Evolutionary conservation across 1,140 invertebrate genomes (phyloP).

Genomic region (Nephila pilipes): DNA sequence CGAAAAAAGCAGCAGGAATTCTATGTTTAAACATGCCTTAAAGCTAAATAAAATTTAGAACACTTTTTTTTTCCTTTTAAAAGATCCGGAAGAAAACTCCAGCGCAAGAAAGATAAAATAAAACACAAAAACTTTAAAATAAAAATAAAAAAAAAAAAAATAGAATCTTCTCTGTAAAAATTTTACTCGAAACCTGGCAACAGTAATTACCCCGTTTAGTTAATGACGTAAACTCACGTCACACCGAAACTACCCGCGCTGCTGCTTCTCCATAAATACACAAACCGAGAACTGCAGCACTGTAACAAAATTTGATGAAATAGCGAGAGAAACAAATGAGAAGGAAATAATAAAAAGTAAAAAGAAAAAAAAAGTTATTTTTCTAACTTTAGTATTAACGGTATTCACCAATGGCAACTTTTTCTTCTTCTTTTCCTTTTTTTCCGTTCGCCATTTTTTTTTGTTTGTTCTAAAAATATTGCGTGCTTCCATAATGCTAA

Average conservation of each 20-base stretch:
- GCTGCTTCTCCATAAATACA: slow-evolving; percentile 4
- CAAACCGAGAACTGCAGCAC: background rate
- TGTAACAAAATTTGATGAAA: slow-evolving; percentile 52
- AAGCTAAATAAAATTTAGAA: slow-evolving; percentile 48
- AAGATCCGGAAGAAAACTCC: background rate
- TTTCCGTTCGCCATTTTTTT: background rate
- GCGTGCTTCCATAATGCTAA: slow-evolving; percentile 31
- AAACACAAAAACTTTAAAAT: background rate
- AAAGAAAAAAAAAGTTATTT: slow-evolving; percentile 31
- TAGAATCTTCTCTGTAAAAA: background rate
- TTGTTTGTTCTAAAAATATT: slow-evolving; percentile 1
- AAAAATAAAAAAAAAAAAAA: background rate
- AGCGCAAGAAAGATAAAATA: background rate
- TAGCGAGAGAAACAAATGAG: background rate
- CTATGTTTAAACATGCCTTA: slow-evolving; percentile 44
- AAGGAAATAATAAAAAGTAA: background rate
- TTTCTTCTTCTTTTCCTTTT: background rate
- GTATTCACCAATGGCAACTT: slow-evolving; percentile 3
- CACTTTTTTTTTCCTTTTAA: background rate
- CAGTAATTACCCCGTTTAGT: slow-evolving; percentile 36
- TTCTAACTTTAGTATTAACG: slow-evolving; percentile 54
- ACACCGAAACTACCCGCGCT: slow-evolving; percentile 20
- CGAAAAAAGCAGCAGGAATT: background rate
- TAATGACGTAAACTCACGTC: slow-evolving; percentile 64
- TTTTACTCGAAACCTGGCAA: background rate